Evolutionary conservation across 2,797 vertebrate genomes (phyloP).

Genomic region (Prionace glauca): DNA sequence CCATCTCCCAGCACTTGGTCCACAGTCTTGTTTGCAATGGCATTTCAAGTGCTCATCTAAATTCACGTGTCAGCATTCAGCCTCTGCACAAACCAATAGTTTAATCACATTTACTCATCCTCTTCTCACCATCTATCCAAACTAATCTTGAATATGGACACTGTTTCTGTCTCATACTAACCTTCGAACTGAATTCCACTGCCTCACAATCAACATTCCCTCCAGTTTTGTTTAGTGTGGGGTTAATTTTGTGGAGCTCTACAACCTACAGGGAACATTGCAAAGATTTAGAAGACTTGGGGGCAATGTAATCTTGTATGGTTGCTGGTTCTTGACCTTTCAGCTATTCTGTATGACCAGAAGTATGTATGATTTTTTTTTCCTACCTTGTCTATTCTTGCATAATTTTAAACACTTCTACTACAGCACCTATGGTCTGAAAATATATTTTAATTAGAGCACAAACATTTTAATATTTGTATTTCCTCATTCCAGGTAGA

Average conservation of each 20-base stretch:
- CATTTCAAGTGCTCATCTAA: no score
- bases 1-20: no score
- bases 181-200: neutral
- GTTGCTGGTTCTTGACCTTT: neutral
- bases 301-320: neutral
- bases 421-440: neutral
- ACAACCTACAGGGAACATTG: no score
- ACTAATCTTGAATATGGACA: neutral
- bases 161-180: neutral
- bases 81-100: neutral
- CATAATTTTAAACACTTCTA: neutral
- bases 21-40: no score
- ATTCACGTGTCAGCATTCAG: no score
- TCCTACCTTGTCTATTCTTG: neutral
- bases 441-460: no score
- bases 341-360: neutral
- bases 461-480: neutral
- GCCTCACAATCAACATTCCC: neutral
- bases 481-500: neutral
- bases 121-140: neutral
- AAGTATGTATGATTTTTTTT: neutral
- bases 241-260: no score
- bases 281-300: no score
- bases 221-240: no score
- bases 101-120: neutral